phyloP scores from a whole-genome alignment of 2,797 vertebrate genomes.

The Eurystomus glaucurus region DNA sequence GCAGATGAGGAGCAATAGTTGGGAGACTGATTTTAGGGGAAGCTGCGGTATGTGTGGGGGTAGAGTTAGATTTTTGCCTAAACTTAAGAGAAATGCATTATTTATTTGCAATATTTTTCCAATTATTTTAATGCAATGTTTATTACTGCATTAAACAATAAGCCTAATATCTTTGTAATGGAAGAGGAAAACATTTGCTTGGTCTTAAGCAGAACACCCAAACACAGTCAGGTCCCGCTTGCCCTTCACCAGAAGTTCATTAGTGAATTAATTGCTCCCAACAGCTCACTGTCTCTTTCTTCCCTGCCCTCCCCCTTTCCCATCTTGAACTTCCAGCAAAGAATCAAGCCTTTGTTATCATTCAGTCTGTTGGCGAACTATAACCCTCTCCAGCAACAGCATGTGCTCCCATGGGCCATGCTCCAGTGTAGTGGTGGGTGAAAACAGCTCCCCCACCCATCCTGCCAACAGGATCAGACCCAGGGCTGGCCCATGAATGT shows the following conservation, averaged over 20 bases:
- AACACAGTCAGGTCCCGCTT: background rate
- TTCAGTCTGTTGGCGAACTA: conserved; percentile 30
- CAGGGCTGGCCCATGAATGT: background rate
- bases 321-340: conserved; percentile 56
- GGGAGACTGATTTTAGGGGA: background rate
- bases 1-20: background rate
- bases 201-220: background rate
- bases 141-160: conserved; percentile 9
- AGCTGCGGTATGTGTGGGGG: accelerated
- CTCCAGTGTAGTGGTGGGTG: background rate
- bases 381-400: background rate
- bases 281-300: conserved; percentile 10
- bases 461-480: background rate
- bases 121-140: conserved; percentile 7
- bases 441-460: background rate
- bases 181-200: background rate
- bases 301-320: conserved; percentile 24
- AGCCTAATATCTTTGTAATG: background rate
- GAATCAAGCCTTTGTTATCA: conserved; percentile 76
- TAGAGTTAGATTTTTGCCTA: background rate
- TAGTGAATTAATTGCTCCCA: conserved; percentile 63
- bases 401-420: background rate
- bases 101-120: background rate
- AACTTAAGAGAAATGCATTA: background rate
- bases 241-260: conserved; percentile 54